phyloP scores from a whole-genome alignment of 1,140 invertebrate genomes.

The Cotesia vestalis region DNA sequence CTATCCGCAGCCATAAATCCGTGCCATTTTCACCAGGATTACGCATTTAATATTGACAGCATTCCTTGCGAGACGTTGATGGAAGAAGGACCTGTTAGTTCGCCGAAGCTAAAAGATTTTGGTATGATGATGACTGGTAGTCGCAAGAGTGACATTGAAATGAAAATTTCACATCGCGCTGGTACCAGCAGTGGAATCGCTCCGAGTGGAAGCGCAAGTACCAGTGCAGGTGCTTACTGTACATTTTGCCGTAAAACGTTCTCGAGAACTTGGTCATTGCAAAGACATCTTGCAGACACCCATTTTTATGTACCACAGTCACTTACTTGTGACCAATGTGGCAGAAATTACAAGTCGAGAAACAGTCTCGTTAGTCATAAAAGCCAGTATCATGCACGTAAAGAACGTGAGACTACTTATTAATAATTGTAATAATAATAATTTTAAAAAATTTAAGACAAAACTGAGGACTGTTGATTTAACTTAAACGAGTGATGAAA shows the following conservation, averaged over 20 bases:
- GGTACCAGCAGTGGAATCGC: no score
- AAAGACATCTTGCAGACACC: constrained; percentile 67
- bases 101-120: background rate
- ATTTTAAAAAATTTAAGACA: no score
- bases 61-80: constrained; percentile 1
- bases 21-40: constrained; percentile 23
- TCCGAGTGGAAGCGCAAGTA: background rate
- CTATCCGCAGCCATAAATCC: background rate
- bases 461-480: background rate
- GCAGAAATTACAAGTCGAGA: constrained; percentile 65
- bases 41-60: constrained; percentile 1
- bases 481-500: constrained; percentile 3
- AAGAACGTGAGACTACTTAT: constrained; percentile 45
- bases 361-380: constrained; percentile 68
- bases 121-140: background rate
- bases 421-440: background rate
- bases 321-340: constrained; percentile 65
- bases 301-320: constrained; percentile 67
- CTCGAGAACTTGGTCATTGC: constrained; percentile 66
- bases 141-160: no score
- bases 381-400: constrained; percentile 66
- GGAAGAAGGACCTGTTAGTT: constrained; percentile 4
- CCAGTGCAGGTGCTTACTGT: constrained; percentile 56
- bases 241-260: constrained; percentile 66
- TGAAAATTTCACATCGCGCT: no score